phyloP scores from a whole-genome alignment of 1,140 invertebrate genomes.

The Steinernema feltiae region DNA sequence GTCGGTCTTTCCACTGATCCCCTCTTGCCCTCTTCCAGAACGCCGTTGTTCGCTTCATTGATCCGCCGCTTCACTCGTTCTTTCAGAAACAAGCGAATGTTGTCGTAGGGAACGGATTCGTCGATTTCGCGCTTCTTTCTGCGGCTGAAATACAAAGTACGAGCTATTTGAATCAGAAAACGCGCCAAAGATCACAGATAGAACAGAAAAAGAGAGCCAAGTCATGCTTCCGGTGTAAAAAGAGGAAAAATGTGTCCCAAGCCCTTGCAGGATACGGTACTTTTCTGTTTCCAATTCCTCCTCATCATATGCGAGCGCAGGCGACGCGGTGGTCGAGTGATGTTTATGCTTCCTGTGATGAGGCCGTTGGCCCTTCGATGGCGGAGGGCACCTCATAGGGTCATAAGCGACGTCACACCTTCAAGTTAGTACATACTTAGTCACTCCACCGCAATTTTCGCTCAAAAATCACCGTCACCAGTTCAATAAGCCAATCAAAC shows the following conservation, averaged over 20 bases:
- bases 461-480: too few species aligned
- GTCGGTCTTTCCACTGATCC: constrained; percentile 61
- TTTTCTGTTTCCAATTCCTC: neutral
- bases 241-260: neutral
- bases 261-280: neutral
- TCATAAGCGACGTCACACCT: constrained; percentile 27
- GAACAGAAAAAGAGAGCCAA: neutral
- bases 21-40: neutral
- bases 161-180: neutral
- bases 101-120: too few species aligned
- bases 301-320: constrained; percentile 18
- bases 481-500: neutral
- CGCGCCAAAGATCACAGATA: neutral
- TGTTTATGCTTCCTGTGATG: neutral
- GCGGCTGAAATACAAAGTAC: too few species aligned
- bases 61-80: constrained; percentile 10
- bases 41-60: constrained; percentile 13
- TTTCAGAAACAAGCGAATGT: too few species aligned
- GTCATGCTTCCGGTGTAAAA: too few species aligned
- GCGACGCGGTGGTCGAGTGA: constrained; percentile 6
- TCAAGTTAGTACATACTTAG: constrained; percentile 19
- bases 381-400: constrained; percentile 18
- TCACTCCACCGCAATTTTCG: too few species aligned
- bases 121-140: too few species aligned
- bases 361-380: neutral